Evolutionary conservation across 2,113 vertebrate genomes (phyloP).

Genomic region (Muntiacus muntjak): DNA sequence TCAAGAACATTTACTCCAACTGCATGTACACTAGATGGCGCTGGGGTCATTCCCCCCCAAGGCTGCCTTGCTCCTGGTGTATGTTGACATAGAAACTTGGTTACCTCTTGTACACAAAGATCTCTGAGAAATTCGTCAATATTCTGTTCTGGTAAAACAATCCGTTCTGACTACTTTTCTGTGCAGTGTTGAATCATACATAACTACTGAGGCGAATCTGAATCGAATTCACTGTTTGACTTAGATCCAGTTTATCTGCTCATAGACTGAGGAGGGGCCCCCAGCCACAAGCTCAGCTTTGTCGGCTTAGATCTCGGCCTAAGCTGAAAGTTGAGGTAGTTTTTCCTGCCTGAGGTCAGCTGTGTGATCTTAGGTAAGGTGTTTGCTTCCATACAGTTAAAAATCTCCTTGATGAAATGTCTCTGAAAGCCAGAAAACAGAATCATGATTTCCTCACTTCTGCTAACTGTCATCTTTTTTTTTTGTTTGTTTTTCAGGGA

Average conservation of each 20-base stretch:
- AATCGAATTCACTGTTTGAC: not conserved
- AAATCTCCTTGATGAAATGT: not conserved
- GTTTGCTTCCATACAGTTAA: not conserved
- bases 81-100: not conserved
- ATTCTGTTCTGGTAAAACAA: not conserved
- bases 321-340: not conserved
- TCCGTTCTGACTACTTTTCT: constrained; percentile 20
- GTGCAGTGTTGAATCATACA: not conserved
- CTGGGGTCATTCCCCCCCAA: constrained; percentile 22
- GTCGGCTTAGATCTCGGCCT: not conserved
- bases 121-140: not conserved
- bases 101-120: not conserved
- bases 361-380: not conserved
- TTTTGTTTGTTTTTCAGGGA: not conserved
- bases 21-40: constrained; percentile 61
- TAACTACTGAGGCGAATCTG: not conserved
- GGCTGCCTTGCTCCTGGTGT: not conserved
- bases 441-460: not conserved
- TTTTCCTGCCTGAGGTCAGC: not conserved
- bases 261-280: not conserved
- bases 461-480: not conserved
- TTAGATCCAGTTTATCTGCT: not conserved
- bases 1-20: constrained; percentile 17
- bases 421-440: not conserved
- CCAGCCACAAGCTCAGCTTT: not conserved